Evolutionary conservation across 2,888 invertebrate species (phyloP), one percentile per base, ranked within the genome.

Genomic region (Dinocampus coccinellae): DNA sequence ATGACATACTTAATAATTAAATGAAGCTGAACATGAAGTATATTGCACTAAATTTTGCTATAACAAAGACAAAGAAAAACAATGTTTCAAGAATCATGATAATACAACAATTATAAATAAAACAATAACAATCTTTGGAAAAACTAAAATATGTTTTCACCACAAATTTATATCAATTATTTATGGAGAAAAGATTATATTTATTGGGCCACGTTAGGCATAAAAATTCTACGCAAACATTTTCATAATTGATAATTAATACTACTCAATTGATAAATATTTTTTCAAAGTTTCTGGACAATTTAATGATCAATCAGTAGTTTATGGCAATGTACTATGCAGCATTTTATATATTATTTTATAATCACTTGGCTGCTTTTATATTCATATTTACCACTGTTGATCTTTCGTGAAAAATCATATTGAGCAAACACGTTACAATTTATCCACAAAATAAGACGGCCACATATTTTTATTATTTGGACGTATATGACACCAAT

Each of bases 171-270:
- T 6, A 47, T 3, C 1, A 13, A 26, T 16, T 26, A 26, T 39
- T 60, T 66, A 71, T 36, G 16, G 20, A 84, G 85, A 84, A 85
- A 85, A 85, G 85, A 85, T 85, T 85, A 85, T 81, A 83, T 80
- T 83, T 81, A 79, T 84, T 81, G 84, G 83, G 85, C 84, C 85
- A 81, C 81, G 75, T 74, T 75, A 80, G 85, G 81, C 84, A 80
- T 84, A 83, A 79, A 85, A 84, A 84, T 81, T 83, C 82, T 81
- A 85, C 82, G 80, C 78, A 79, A 63, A 29, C 16, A 29, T 63
- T 52, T 20, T 16, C 4, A n/a, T 16, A 47, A 52, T 29, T 2
- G 55, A 26, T 53, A 26, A 24, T 55, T 3, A 26, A 55, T 7
- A 16, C 16, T 47, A 39, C 7, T 24, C 42, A 42, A n/a, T 29